These are phyloP conservation scores for Ariopsis seemanni DNA, from an alignment of 2,113 vertebrate species.

Conservation along the genomic window DNA sequence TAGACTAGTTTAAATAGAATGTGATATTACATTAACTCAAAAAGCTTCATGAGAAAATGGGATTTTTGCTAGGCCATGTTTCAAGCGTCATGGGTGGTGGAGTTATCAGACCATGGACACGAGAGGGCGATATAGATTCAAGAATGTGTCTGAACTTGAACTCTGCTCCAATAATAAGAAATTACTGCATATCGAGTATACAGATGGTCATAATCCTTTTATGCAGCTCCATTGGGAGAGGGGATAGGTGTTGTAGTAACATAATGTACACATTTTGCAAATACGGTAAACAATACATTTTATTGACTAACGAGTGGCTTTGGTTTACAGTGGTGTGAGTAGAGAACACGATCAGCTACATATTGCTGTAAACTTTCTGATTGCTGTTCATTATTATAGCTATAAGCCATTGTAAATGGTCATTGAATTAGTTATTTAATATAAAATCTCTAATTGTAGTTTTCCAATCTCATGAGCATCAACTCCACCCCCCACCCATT, in stretches of 20 bases:
- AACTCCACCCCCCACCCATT: too few relatives aligned
- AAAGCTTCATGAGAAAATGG: background rate
- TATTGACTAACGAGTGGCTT: background rate
- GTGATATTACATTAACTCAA: background rate
- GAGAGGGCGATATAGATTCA: slow-evolving; percentile 62
- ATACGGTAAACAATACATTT: background rate
- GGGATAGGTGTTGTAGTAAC: background rate
- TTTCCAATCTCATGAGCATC: too few relatives aligned
- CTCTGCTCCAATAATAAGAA: background rate
- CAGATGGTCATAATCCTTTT: background rate
- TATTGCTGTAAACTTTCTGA: too few relatives aligned
- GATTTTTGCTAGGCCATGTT: background rate
- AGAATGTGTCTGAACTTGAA: background rate
- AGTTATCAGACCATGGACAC: slow-evolving; percentile 39
- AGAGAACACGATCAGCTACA: background rate
- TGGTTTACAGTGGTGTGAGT: background rate
- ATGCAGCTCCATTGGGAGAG: background rate
- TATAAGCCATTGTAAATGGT: too few relatives aligned
- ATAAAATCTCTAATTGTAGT: too few relatives aligned
- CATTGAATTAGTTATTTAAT: too few relatives aligned
- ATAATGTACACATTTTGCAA: background rate
- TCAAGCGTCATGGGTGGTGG: slow-evolving; percentile 50
- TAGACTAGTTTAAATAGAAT: slow-evolving; percentile 19
- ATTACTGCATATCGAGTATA: background rate
- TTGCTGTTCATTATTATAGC: too few relatives aligned